Evolutionary conservation across 2,888 invertebrate genomes (phyloP).

Genomic region (Erannis defoliaria): DNA sequence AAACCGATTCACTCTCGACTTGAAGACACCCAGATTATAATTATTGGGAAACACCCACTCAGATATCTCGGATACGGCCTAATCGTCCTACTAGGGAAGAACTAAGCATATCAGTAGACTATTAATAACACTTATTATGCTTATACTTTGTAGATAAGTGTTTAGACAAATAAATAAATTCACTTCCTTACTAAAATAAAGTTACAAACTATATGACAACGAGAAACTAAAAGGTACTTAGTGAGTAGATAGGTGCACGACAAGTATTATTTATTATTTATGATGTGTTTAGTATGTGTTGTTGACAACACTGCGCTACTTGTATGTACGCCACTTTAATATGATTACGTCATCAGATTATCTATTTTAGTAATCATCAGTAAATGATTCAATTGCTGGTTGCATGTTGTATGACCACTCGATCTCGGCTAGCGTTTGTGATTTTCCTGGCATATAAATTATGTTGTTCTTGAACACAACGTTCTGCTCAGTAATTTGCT

Average conservation of each 20-base stretch:
- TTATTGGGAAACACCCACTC: too few species aligned
- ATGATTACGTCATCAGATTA: conserved; percentile 13
- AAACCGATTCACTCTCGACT: too few species aligned
- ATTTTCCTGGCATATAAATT: not conserved
- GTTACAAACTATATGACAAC: not conserved
- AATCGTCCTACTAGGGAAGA: too few species aligned
- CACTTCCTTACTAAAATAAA: not conserved
- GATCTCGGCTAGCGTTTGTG: not conserved
- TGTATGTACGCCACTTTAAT: conserved; percentile 1
- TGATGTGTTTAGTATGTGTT: conserved; percentile 3
- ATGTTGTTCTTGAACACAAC: too few species aligned
- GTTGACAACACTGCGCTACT: conserved; percentile 9
- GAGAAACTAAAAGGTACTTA: not conserved
- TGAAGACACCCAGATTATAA: too few species aligned
- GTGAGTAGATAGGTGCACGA: not conserved
- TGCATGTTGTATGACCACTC: conserved; percentile 1
- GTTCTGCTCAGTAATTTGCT: too few species aligned
- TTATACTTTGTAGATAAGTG: too few species aligned
- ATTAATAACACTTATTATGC: too few species aligned
- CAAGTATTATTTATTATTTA: not conserved
- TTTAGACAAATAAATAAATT: too few species aligned
- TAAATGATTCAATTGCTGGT: conserved; percentile 10
- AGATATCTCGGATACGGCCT: too few species aligned
- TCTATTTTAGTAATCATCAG: conserved; percentile 14
- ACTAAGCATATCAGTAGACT: too few species aligned